Evolutionary conservation across 2,888 invertebrate species (phyloP).

Genomic region (Hirtodrosophila alboralis): DNA sequence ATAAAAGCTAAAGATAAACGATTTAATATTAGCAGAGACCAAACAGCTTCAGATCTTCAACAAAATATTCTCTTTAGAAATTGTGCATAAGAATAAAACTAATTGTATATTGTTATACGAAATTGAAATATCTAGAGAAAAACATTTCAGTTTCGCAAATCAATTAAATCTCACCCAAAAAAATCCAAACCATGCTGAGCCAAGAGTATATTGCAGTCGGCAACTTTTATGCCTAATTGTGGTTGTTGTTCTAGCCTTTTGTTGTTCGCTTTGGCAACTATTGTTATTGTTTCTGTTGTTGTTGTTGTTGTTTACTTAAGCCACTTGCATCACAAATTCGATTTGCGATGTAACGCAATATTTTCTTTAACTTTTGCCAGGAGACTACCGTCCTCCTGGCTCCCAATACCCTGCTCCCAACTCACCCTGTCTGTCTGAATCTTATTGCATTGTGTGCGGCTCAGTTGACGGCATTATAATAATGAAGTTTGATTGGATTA

Average conservation of each 20-base stretch:
- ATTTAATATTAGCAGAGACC: no score
- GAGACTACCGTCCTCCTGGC: conserved; percentile 5
- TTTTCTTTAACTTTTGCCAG: conserved; percentile 64
- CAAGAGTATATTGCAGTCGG: no score
- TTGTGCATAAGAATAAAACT: no score
- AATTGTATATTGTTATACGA: no score
- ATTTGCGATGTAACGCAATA: conserved; percentile 72
- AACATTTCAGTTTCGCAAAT: no score
- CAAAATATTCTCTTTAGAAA: no score
- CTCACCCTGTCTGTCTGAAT: conserved; percentile 12
- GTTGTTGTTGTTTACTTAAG: conserved; percentile 24
- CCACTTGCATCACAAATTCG: conserved; percentile 68
- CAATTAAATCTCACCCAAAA: no score
- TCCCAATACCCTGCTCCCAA: background rate
- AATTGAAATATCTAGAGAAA: no score
- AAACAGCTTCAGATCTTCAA: no score
- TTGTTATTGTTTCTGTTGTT: conserved; percentile 13
- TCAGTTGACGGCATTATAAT: conserved; percentile 75
- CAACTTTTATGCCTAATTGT: background rate
- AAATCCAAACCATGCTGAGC: no score
- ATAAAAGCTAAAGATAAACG: no score
- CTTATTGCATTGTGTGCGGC: conserved; percentile 54
- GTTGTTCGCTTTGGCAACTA: conserved; percentile 6
- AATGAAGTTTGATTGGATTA: conserved; percentile 77
- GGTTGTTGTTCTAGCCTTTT: conserved; percentile 20